Evolutionary conservation across 2,888 invertebrate species (phyloP).

Genomic region (Drosophila fulvimacula): DNA sequence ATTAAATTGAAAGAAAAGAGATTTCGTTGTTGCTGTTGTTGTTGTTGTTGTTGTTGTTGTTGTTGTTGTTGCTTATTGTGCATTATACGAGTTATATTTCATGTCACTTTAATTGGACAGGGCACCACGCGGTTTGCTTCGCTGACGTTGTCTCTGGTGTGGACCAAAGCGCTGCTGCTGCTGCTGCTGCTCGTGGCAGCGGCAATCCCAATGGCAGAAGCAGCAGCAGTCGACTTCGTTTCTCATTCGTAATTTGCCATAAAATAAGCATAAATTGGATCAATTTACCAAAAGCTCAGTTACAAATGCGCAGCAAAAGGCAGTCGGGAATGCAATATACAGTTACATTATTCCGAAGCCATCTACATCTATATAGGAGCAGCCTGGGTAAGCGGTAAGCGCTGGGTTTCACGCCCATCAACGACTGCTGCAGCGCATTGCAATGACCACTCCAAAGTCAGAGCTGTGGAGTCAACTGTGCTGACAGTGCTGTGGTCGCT

Average conservation of each 20-base stretch:
- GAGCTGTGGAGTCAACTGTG: conserved; percentile 30
- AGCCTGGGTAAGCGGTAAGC: background rate
- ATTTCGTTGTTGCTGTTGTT: background rate
- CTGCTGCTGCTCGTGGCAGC: conserved; percentile 6
- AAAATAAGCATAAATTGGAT: conserved; percentile 83
- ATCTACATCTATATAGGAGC: background rate
- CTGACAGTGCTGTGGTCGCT: conserved; percentile 65
- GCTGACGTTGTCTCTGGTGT: conserved; percentile 9
- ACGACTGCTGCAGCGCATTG: conserved; percentile 46
- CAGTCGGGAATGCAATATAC: conserved; percentile 44
- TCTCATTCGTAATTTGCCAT: conserved; percentile 81
- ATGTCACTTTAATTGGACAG: conserved; percentile 52
- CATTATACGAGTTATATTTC: conserved; percentile 19
- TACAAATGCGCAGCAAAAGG: conserved; percentile 63
- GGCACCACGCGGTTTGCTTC: conserved; percentile 20
- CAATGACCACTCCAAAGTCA: conserved; percentile 68
- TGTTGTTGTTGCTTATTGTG: conserved; percentile 17
- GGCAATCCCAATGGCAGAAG: conserved; percentile 18
- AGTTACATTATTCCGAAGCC: conserved; percentile 35
- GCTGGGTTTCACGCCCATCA: conserved; percentile 32
- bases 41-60: conserved; percentile 5
- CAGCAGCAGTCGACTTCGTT: conserved; percentile 51
- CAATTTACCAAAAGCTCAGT: conserved; percentile 79
- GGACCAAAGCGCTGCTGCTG: conserved; percentile 7
- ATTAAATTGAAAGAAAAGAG: conserved; percentile 13